Conservation (phyloP, 1,140 invertebrate genomes). For the Alviniconcha marisindica region DNA sequence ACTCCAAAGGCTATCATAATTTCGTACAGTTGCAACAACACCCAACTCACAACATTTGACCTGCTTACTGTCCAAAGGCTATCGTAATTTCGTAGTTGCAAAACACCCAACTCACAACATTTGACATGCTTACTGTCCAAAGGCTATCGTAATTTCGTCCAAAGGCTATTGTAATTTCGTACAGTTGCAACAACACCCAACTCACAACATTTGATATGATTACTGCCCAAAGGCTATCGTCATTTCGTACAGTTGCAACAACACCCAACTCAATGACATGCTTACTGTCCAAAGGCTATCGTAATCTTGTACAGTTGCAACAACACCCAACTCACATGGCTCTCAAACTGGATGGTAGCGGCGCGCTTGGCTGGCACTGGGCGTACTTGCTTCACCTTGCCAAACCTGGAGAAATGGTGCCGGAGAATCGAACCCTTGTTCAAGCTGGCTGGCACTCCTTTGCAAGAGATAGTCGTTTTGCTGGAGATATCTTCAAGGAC, state of each 20-base stretch:
- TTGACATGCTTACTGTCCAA: neutral
- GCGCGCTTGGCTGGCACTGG: constrained; percentile 54
- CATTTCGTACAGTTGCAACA: too few species aligned
- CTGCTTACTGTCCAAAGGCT: too few species aligned
- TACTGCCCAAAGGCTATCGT: too few species aligned
- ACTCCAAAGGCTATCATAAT: neutral
- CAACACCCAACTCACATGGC: constrained; percentile 66
- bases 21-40: too few species aligned
- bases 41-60: too few species aligned
- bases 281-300: neutral
- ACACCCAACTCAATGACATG: too few species aligned
- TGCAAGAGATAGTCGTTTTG: constrained; percentile 62
- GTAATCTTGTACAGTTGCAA: neutral
- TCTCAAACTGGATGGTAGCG: constrained; percentile 67
- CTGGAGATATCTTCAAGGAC: constrained; percentile 51
- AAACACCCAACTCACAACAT: too few species aligned
- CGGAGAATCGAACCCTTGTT: constrained; percentile 59
- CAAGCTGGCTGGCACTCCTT: constrained; percentile 59
- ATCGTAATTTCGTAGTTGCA: too few species aligned
- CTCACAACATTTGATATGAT: too few species aligned
- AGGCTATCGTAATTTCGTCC: too few species aligned
- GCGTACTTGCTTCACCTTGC: constrained; percentile 57
- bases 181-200: too few species aligned
- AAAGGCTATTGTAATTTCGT: too few species aligned
- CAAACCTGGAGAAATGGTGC: constrained; percentile 68